Evolutionary conservation across 2,888 invertebrate genomes (phyloP), one percentile per base, ranked within the genome.

Genomic region (Eulithis testata): DNA sequence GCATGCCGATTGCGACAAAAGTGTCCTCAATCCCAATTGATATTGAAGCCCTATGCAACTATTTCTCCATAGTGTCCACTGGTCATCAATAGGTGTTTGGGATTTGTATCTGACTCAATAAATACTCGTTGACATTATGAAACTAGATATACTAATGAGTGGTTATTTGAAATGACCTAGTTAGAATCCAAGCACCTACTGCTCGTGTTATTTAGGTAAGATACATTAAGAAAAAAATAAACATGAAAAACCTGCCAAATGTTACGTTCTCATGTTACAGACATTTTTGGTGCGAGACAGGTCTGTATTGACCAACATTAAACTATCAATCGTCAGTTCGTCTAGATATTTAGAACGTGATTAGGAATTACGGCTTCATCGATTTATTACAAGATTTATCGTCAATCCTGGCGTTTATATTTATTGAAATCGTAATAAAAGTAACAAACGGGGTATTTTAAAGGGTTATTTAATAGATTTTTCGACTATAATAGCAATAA

Each of bases 381-480:
- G 44, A 63, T 67, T 65, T 63, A 63, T 63, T 44, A 60, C 56
- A n/a, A 3, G 45, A 66, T 60, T 66, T 63, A 63, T 63, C 59
- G 12, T 60, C 60, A 57, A 50, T 60, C n/a, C 36, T 27, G 56
- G 36, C 66, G 3, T 43, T 60, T 60, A 53, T 47, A 62, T 67
- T 58, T 51, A 63, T 56, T 27, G 51, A 40, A 55, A 60, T 37
- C 53, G 49, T 53, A 53, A 63, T 67, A 54, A 63, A 67, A 58
- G 44, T 63, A 50, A 67, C 60, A 44, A 53, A 67, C 54, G 67
- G 11, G 60, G 57, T 12, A 63, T 67, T 57, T 67, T 60, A 54
- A 61, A 64, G 63, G 51, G 60, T 51, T 66, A 57, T 64, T 61
- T 57, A 64, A 64, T 67, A 11, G 63, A 57, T 60, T 63, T 59